Percentiles rank a stretch among this genome's conserved stretches.
phyloP scores from a whole-genome alignment of 2,888 invertebrate species.

The Idaea dimidiata region DNA sequence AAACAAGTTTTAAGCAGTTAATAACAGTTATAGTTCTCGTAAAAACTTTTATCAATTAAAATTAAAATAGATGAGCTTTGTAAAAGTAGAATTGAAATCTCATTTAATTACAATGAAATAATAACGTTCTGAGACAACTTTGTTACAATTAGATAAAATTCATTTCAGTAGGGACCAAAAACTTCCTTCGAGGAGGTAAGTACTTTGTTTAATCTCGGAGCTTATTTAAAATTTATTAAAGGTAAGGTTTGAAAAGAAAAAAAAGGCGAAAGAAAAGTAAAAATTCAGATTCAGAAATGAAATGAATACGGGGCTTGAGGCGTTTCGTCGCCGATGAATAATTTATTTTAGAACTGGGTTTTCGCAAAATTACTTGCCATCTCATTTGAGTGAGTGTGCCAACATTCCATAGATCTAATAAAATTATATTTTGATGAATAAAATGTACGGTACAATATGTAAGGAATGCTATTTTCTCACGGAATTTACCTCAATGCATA shows the following conservation, averaged over 20 bases:
- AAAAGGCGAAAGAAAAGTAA: slow-evolving; percentile 69
- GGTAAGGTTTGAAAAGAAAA: slow-evolving; percentile 62
- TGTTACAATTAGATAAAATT: slow-evolving; percentile 33
- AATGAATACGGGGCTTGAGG: slow-evolving; percentile 78
- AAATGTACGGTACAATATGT: slow-evolving; percentile 1
- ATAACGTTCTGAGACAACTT: slow-evolving; percentile 15
- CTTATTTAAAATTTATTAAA: slow-evolving; percentile 78
- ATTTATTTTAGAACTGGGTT: slow-evolving; percentile 78
- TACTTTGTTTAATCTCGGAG: slow-evolving; percentile 64
- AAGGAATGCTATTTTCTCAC: not conserved
- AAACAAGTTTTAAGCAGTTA: too few species aligned
- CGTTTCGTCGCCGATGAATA: slow-evolving; percentile 80
- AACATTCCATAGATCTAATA: slow-evolving; percentile 52
- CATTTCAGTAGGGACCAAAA: slow-evolving; percentile 36
- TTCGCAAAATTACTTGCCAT: slow-evolving; percentile 77
- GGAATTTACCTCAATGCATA: not conserved
- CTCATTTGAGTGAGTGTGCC: slow-evolving; percentile 69
- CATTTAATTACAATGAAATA: slow-evolving; percentile 5
- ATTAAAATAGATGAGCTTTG: not conserved
- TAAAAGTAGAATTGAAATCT: not conserved
- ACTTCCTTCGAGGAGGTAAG: slow-evolving; percentile 34
- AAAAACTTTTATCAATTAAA: not conserved
- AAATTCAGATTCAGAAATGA: slow-evolving; percentile 78
- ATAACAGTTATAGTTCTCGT: too few species aligned
- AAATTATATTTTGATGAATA: slow-evolving; percentile 28